Conservation (phyloP, 2,113 vertebrate genomes). For the Tupaia chinensis region DNA sequence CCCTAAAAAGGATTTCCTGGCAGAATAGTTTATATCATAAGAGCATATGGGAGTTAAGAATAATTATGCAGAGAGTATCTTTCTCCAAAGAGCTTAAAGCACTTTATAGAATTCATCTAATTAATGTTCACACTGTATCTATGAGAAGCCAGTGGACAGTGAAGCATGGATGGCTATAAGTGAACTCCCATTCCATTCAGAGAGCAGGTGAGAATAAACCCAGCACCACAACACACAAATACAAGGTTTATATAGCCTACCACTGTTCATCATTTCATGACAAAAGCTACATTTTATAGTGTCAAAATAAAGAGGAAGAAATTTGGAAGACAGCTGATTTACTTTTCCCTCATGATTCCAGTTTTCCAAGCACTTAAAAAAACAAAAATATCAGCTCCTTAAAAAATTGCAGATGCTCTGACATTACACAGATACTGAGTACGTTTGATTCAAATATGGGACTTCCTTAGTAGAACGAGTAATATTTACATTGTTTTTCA, state of each 20-base stretch:
- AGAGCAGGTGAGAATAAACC: not conserved
- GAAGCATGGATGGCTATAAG: conserved; percentile 7
- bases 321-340: not conserved
- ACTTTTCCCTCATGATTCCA: not conserved
- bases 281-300: conserved; percentile 22
- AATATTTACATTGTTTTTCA: conserved; percentile 48
- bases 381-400: not conserved
- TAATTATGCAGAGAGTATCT: conserved; percentile 80
- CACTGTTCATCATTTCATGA: not conserved
- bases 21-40: conserved; percentile 78
- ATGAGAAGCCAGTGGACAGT: conserved; percentile 53
- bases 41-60: conserved; percentile 79
- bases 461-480: conserved; percentile 29
- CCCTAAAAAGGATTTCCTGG: conserved; percentile 80
- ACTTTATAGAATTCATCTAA: conserved; percentile 77
- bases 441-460: conserved; percentile 13
- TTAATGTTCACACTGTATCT: conserved; percentile 67
- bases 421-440: conserved; percentile 6
- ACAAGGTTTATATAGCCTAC: not conserved
- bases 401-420: conserved; percentile 37
- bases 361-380: not conserved
- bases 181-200: conserved; percentile 11
- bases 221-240: not conserved
- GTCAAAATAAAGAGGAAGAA: not conserved
- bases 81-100: conserved; percentile 77